Conservation (phyloP, 2,888 invertebrate species). For the Leistus spinibarbis region DNA sequence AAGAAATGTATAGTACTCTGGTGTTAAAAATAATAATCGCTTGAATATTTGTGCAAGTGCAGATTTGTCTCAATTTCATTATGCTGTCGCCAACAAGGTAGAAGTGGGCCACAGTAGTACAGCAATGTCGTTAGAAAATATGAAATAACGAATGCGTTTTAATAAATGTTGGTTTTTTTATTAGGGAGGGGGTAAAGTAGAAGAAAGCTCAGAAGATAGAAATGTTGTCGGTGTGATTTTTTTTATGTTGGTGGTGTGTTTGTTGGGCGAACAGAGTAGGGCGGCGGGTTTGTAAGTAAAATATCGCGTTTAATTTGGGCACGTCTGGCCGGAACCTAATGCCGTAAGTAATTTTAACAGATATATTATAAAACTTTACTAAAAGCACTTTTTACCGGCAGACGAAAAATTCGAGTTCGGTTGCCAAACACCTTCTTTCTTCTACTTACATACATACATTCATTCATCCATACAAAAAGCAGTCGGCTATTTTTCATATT, state of each 20-base stretch:
- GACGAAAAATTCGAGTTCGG: background rate
- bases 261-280: background rate
- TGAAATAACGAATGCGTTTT: no score
- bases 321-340: slow-evolving; percentile 8
- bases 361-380: slow-evolving; percentile 37
- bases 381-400: slow-evolving; percentile 14
- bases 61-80: no score
- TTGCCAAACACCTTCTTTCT: slow-evolving; percentile 27
- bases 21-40: no score
- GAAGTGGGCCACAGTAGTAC: no score
- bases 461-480: slow-evolving; percentile 23
- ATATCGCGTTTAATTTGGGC: slow-evolving; percentile 32
- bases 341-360: slow-evolving; percentile 37
- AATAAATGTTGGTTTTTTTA: no score
- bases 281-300: slow-evolving; percentile 12
- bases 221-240: no score
- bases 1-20: no score
- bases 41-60: no score
- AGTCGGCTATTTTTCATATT: slow-evolving; percentile 39
- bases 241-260: background rate
- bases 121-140: no score
- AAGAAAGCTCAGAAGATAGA: no score
- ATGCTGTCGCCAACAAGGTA: no score
- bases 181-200: no score
- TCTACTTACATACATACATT: background rate